phyloP scores from a whole-genome alignment of 1,140 invertebrate species.

The Drosophila chauvacae region DNA sequence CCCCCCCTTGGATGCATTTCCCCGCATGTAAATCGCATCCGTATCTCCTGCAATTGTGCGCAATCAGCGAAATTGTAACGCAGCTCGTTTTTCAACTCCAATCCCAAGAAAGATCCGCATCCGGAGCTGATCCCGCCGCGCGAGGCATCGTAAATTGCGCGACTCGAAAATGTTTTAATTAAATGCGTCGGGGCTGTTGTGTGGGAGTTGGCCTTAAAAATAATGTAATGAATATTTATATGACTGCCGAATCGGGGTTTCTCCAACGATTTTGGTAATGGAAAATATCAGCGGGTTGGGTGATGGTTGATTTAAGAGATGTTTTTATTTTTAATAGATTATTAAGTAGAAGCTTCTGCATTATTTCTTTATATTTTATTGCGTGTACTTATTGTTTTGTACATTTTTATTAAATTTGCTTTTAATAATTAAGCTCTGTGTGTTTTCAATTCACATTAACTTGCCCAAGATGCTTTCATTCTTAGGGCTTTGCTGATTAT shows the following conservation, averaged over 20 bases:
- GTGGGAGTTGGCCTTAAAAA: conserved; percentile 46
- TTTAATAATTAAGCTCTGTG: not conserved
- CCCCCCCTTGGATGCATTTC: not conserved
- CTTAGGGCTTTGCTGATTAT: not conserved
- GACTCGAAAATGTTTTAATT: conserved; percentile 79
- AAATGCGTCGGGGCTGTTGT: conserved; percentile 44
- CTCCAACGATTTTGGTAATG: not conserved
- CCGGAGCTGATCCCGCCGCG: conserved; percentile 24
- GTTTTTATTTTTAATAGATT: not conserved
- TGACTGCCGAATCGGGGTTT: conserved; percentile 12
- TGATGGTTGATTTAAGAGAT: not conserved
- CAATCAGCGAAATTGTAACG: conserved; percentile 78
- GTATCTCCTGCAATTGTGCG: conserved; percentile 75
- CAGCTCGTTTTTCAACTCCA: conserved; percentile 70
- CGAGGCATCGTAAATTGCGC: conserved; percentile 47
- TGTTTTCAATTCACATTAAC: not conserved
- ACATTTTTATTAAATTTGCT: not conserved
- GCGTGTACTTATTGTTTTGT: not conserved
- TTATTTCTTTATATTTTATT: too few species aligned
- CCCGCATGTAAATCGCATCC: conserved; percentile 71
- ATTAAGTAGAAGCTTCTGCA: not conserved
- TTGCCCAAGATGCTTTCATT: too few species aligned
- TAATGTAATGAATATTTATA: conserved; percentile 58
- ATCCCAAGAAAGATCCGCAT: conserved; percentile 20
- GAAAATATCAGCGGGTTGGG: conserved; percentile 5